Conservation (phyloP, 2,113 vertebrate species). For the Grammomys dolichurus region DNA sequence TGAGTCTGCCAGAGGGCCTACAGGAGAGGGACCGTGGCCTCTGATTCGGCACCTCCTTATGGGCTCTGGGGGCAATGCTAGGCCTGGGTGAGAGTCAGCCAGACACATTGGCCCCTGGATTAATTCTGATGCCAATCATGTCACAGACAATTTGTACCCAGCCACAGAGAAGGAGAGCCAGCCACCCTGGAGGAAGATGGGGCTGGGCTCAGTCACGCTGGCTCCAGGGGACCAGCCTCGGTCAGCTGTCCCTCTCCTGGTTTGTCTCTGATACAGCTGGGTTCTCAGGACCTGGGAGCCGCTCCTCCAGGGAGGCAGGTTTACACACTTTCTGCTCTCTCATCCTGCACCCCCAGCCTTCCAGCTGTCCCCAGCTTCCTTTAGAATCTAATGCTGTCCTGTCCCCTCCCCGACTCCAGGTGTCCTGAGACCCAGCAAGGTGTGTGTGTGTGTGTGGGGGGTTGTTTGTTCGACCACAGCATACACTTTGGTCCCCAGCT, state of each 20-base stretch:
- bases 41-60: fast-evolving
- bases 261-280: neutral
- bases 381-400: neutral
- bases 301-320: neutral
- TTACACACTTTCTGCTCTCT: neutral
- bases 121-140: neutral
- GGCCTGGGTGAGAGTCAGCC: neutral
- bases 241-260: no score
- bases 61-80: neutral
- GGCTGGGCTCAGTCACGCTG: neutral
- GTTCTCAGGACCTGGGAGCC: neutral
- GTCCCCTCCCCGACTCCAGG: neutral
- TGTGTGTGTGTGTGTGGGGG: fast-evolving
- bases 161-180: neutral
- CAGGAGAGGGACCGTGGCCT: neutral
- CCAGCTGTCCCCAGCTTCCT: neutral
- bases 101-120: neutral
- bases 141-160: neutral
- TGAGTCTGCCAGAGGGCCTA: neutral
- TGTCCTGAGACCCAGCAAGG: neutral
- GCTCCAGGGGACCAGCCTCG: neutral
- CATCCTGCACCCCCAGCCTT: neutral
- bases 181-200: neutral
- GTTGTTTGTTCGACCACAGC: neutral
- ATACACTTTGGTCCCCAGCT: neutral